Evolutionary conservation across 2,888 invertebrate species (phyloP), one percentile per base, ranked within the genome.

Genomic region (Muscina levida): DNA sequence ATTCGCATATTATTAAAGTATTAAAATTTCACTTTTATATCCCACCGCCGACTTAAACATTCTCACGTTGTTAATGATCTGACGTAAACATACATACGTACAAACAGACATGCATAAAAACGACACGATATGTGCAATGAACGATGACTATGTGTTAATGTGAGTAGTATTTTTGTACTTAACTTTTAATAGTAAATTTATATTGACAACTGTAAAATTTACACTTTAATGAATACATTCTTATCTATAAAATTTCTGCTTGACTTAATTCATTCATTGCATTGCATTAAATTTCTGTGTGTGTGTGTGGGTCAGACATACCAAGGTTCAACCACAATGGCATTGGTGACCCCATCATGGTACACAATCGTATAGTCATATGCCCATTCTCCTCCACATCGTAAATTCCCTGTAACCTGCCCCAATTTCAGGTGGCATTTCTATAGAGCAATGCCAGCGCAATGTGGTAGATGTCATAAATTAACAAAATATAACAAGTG

Each of bases 391-490:
- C 4, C 31, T 5, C 31, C 31, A 8, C 31, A 31, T 31, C 31
- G 31, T 8, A n/a, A n/a, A 31, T 31, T 31, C 31, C 31, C 31
- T n/a, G n/a, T n/a, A n/a, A 31, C 31, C 31, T 31, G 8, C 8
- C 3, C 31, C 8, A 31, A 8, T 31, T 5, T 3, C 3, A 31
- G 3, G 31, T 31, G 31, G 48, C 6, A 15, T 48, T n/a, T 19
- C 10, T 19, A 48, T 48, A 48, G 48, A 10, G 19, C 26, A 26
- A 17, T 26, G 15, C 17, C 11, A 31, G 17, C 51, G 67, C 71
- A 79, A 79, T 79, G 57, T 72, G 71, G 42, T 83, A 79, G 82
- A 74, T 83, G 82, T 85, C 83, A 86, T 87, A 87, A 88, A 87
- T 88, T 87, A 86, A 84, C 84, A n/a, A 86, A 87, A 85, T 77